Conservation (phyloP, 2,888 invertebrate species). For the Andrena camellia region DNA sequence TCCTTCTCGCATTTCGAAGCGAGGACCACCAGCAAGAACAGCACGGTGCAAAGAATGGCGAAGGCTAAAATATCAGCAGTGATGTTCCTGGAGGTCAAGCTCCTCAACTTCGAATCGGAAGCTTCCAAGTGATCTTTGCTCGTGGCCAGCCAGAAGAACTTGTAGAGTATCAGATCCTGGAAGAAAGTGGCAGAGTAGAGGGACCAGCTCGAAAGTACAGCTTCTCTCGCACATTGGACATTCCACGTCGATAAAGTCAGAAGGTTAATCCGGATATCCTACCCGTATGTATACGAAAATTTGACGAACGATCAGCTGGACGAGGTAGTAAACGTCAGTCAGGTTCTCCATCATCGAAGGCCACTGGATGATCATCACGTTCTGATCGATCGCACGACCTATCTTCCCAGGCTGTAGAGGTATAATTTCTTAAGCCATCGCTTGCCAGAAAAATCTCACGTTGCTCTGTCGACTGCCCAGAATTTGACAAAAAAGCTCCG, state of each 20-base stretch:
- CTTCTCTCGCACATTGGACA: too few species aligned
- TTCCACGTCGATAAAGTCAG: not conserved
- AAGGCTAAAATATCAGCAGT: constrained; percentile 71
- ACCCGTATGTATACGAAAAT: constrained; percentile 74
- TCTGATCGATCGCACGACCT: not conserved
- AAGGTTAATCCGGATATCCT: constrained; percentile 51
- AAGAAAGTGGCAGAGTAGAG: not conserved
- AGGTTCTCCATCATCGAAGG: constrained; percentile 71
- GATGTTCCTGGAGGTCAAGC: constrained; percentile 39
- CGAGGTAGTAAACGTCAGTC: constrained; percentile 69
- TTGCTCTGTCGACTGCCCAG: constrained; percentile 14
- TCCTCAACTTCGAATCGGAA: constrained; percentile 31
- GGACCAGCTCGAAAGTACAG: too few species aligned
- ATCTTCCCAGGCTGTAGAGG: not conserved
- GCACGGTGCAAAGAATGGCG: constrained; percentile 66
- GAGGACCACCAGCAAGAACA: constrained; percentile 70
- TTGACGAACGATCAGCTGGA: constrained; percentile 69
- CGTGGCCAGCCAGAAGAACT: constrained; percentile 54
- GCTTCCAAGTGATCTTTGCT: constrained; percentile 33
- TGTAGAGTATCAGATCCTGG: constrained; percentile 55
- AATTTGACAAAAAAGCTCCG: constrained; percentile 51
- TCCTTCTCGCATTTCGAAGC: constrained; percentile 67
- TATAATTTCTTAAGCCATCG: constrained; percentile 47
- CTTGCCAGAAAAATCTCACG: constrained; percentile 18
- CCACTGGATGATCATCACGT: constrained; percentile 16